Conservation (phyloP, 2,888 invertebrate species). For the Chromoteleia sp. region DNA sequence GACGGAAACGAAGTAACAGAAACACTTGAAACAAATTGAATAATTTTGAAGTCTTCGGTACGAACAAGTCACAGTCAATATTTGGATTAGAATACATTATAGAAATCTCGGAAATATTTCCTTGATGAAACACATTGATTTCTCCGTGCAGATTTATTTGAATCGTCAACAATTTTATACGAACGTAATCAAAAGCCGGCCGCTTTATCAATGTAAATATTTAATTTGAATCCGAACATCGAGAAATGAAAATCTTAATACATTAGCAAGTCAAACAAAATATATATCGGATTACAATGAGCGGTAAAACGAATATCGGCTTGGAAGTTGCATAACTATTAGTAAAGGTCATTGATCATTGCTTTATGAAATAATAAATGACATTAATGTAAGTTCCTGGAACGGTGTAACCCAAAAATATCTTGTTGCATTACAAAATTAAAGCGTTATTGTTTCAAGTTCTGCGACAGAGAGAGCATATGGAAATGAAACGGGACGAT, state of each 20-base stretch:
- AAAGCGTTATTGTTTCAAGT: slow-evolving; percentile 60
- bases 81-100: slow-evolving; percentile 60
- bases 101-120: slow-evolving; percentile 42
- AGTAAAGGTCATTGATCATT: slow-evolving; percentile 40
- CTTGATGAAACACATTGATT: slow-evolving; percentile 28
- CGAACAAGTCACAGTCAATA: slow-evolving; percentile 43
- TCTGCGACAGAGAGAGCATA: slow-evolving; percentile 25
- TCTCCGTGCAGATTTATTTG: slow-evolving; percentile 44
- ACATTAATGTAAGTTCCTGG: slow-evolving; percentile 62
- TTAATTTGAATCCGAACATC: slow-evolving; percentile 1
- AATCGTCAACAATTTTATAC: slow-evolving; percentile 47
- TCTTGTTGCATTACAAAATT: slow-evolving; percentile 66
- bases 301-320: slow-evolving; percentile 18
- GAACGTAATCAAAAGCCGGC: slow-evolving; percentile 18
- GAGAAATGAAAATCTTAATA: slow-evolving; percentile 17
- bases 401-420: slow-evolving; percentile 50
- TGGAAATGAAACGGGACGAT: slow-evolving; percentile 64
- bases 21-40: background rate
- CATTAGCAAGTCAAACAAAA: slow-evolving; percentile 27
- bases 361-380: slow-evolving; percentile 53
- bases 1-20: background rate
- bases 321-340: slow-evolving; percentile 20
- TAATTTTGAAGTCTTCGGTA: slow-evolving; percentile 19
- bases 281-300: slow-evolving; percentile 32
- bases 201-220: slow-evolving; percentile 21